These are phyloP conservation scores for Myiotriccus ornatus DNA, from an alignment of 2,797 vertebrate genomes.

Conservation along the genomic window DNA sequence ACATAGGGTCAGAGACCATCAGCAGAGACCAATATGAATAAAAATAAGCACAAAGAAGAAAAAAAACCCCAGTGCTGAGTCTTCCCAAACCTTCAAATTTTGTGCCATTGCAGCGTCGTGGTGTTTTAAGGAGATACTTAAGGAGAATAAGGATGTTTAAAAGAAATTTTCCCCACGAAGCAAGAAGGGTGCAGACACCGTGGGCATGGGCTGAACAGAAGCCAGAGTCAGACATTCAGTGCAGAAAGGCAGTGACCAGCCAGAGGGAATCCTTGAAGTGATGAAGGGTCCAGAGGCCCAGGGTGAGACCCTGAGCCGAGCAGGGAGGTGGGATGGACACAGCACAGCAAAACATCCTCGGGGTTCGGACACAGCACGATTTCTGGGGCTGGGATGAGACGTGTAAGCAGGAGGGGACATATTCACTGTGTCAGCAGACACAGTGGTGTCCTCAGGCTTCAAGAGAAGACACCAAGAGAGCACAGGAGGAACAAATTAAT, in stretches of 20 bases:
- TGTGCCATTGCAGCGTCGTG: neutral
- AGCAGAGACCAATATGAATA: neutral
- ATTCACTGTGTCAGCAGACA: neutral
- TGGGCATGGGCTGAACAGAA: neutral
- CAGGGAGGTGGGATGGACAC: neutral
- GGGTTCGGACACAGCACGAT: neutral
- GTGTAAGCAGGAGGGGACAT: neutral
- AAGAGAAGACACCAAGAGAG: neutral
- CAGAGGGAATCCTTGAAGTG: neutral
- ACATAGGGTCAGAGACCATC: neutral
- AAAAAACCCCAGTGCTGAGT: neutral
- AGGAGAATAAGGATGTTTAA: neutral
- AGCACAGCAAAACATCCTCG: neutral
- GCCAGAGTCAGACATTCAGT: fast-evolving
- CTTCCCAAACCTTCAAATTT: neutral
- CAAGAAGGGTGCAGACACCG: neutral
- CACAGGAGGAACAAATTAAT: slow-evolving; percentile 31
- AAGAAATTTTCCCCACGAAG: neutral
- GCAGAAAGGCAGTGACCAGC: neutral
- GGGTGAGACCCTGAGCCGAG: neutral
- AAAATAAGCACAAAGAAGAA: neutral
- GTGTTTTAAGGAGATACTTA: neutral
- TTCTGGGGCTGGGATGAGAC: neutral
- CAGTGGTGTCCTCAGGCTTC: neutral
- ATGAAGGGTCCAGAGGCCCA: neutral